These are phyloP conservation scores for Machimus atricapillus DNA, from an alignment of 2,888 invertebrate genomes.

Conservation along the genomic window DNA sequence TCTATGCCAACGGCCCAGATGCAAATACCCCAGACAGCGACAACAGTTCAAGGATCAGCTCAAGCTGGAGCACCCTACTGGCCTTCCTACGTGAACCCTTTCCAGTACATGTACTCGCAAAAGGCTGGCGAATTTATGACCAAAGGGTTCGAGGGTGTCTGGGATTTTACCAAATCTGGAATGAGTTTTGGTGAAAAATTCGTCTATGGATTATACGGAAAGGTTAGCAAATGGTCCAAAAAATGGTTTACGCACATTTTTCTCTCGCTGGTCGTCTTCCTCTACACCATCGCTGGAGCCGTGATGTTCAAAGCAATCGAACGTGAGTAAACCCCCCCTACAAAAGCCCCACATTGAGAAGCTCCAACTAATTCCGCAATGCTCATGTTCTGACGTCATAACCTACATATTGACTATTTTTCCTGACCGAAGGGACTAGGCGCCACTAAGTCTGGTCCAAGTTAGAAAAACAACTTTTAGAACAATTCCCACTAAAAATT, in stretches of 20 bases:
- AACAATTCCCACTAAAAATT: background rate
- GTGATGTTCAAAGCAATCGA: slow-evolving; percentile 80
- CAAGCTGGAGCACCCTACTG: slow-evolving; percentile 52
- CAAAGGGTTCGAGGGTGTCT: slow-evolving; percentile 79
- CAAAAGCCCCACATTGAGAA: background rate
- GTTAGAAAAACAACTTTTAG: background rate
- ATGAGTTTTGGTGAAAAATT: slow-evolving; percentile 84
- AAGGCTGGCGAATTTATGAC: slow-evolving; percentile 82
- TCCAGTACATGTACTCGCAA: slow-evolving; percentile 66
- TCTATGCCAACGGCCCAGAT: slow-evolving; percentile 29
- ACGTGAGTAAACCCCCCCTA: slow-evolving; percentile 65
- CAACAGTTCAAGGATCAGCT: slow-evolving; percentile 24
- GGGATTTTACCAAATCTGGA: slow-evolving; percentile 82
- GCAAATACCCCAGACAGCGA: slow-evolving; percentile 18
- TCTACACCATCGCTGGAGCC: slow-evolving; percentile 85
- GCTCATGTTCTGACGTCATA: slow-evolving; percentile 1
- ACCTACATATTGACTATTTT: slow-evolving; percentile 1
- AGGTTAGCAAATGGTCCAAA: slow-evolving; percentile 77
- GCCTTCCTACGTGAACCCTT: slow-evolving; percentile 59
- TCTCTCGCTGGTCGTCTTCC: slow-evolving; percentile 76
- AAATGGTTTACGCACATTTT: slow-evolving; percentile 92
- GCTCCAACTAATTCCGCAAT: background rate
- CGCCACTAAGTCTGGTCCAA: slow-evolving; percentile 13
- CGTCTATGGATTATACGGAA: slow-evolving; percentile 81
- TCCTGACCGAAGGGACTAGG: background rate